phyloP scores from a whole-genome alignment of 2,113 vertebrate genomes.

The Epinephelus moara region DNA sequence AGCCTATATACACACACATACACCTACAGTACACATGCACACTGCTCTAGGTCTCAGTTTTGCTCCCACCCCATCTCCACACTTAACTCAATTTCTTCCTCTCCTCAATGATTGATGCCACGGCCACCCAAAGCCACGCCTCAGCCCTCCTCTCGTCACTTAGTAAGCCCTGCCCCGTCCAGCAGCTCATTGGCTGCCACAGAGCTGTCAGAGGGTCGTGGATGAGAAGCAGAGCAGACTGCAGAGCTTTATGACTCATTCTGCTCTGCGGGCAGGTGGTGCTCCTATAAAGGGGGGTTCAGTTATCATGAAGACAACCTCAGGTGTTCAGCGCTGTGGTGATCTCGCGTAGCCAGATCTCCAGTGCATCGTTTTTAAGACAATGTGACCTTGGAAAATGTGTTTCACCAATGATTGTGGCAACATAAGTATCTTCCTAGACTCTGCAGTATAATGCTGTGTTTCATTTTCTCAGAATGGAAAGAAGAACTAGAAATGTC shows the following conservation, averaged over 20 bases:
- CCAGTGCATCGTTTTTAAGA: neutral
- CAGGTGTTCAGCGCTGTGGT: neutral
- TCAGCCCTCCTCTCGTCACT: neutral
- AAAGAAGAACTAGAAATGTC: neutral
- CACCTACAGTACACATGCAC: constrained; percentile 17
- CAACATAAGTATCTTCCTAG: neutral
- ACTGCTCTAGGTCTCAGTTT: constrained; percentile 7
- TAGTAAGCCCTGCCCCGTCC: constrained; percentile 28
- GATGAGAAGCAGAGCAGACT: constrained; percentile 56
- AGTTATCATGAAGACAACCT: neutral
- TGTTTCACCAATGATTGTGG: neutral
- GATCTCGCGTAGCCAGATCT: neutral
- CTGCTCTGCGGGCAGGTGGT: constrained; percentile 41
- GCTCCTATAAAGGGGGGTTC: neutral
- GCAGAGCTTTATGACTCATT: constrained; percentile 72
- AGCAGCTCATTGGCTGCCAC: constrained; percentile 53
- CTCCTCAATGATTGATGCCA: constrained; percentile 28
- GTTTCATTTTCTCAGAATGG: neutral
- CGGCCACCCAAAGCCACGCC: neutral
- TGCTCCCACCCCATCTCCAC: constrained; percentile 10
- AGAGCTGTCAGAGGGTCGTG: constrained; percentile 35
- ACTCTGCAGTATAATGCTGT: neutral
- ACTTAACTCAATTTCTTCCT: constrained; percentile 32
- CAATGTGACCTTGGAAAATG: constrained; percentile 6
- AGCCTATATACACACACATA: constrained; percentile 5